Evolutionary conservation across 2,888 invertebrate species (phyloP), one percentile per base, ranked within the genome.

Genomic region (Pristionchus japonicus): DNA sequence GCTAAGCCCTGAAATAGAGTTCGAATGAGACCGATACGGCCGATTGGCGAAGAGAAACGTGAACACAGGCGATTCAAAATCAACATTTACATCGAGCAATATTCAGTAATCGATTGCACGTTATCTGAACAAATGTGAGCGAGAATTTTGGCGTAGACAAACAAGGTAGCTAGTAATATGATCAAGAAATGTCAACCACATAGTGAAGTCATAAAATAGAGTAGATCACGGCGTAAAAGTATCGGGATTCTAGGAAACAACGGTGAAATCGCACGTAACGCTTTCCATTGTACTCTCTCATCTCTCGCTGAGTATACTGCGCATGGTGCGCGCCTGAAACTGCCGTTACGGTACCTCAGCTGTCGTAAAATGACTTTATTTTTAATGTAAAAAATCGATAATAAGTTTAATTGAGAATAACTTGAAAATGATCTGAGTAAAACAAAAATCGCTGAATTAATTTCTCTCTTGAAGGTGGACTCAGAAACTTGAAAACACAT

Each of bases 1-100:
- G 89, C 89, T 88, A 67, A 91, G 13, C 13, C 84, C 84, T 84
- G 57, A 7, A 84, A 83, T n/a, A 31, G 13, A 49, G n/a, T 34
- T 37, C 4, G 40, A 67, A 67, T 67, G 67, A 67, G 67, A 67
- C 67, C 77, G 49, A 49, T n/a, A 27, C 31, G 31, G 52, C 11
- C 23, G 27, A 2, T 1, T 40, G 31, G 31, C 11, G n/a, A 7
- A 34, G n/a, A 4, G 31, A 67, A 67, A 67, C 67, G 67, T 34
- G 67, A 67, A 13, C 15, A 61, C n/a, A 61, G 11, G 61, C 17
- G 34, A 57, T n/a, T 34, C 40, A 57, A 57, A 82, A 27, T 47
- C 49, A 9, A 34, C 17, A 34, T 82, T 52, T 3, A 13, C 49
- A 82, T 82, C 3, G 23, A 82, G 23, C 34, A 3, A 37, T 77